Percentiles rank a stretch among this genome's conserved stretches.
Evolutionary conservation across 2,888 invertebrate species (phyloP).

Genomic region (Drosophila villosipedis): DNA sequence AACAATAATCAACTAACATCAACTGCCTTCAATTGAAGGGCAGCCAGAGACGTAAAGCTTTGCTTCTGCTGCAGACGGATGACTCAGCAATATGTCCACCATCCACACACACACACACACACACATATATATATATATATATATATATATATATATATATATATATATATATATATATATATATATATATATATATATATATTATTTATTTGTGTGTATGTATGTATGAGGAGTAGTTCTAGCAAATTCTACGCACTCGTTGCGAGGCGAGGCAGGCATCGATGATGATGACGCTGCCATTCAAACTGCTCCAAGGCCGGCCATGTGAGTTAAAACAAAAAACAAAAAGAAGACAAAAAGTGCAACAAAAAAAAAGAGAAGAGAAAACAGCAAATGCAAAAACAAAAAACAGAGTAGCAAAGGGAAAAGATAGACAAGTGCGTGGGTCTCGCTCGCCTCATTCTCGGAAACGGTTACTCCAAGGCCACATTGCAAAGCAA

Average conservation of each 20-base stretch:
- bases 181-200: not conserved
- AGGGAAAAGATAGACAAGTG: constrained; percentile 44
- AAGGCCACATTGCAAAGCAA: constrained; percentile 68
- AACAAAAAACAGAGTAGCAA: constrained; percentile 34
- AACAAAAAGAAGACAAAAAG: constrained; percentile 34
- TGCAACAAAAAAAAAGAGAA: constrained; percentile 47
- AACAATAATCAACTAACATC: constrained; percentile 57
- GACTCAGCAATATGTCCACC: constrained; percentile 28
- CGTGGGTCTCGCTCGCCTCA: constrained; percentile 61
- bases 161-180: too few relatives aligned
- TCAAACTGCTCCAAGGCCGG: constrained; percentile 69
- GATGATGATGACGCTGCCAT: constrained; percentile 58
- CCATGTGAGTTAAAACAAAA: not conserved
- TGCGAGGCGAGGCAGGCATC: constrained; percentile 5
- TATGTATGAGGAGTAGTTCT: constrained; percentile 24
- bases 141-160: not conserved
- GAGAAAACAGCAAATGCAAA: not conserved
- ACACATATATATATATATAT: not conserved
- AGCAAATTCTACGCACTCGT: constrained; percentile 44
- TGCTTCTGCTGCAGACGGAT: constrained; percentile 7
- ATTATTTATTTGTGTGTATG: too few relatives aligned
- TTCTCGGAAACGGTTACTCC: constrained; percentile 82
- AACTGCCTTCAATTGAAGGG: constrained; percentile 58
- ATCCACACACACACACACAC: not conserved
- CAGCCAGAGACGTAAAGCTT: constrained; percentile 5